These are phyloP conservation scores for Cynopterus sphinx DNA, from an alignment of 2,797 vertebrate genomes.

Conservation along the genomic window DNA sequence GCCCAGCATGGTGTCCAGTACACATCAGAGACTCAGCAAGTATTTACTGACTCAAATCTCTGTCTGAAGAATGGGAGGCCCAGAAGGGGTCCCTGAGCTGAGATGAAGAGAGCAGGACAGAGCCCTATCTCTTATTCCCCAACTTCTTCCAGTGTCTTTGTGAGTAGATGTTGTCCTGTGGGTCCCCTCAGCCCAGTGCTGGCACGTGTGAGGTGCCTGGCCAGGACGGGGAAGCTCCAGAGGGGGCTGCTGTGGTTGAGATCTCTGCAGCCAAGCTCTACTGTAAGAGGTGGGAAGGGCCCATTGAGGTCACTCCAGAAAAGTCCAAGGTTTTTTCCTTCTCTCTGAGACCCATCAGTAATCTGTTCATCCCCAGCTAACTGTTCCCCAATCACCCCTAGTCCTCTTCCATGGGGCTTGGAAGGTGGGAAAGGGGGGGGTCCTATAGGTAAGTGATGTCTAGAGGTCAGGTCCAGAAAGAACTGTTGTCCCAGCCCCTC, in stretches of 20 bases:
- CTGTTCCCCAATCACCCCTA: not conserved
- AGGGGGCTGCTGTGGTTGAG: not conserved
- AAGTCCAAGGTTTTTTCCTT: not conserved
- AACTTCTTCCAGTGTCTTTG: not conserved
- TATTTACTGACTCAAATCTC: not conserved
- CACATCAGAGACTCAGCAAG: not conserved
- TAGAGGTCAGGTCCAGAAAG: slow-evolving; percentile 3
- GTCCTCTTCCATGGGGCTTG: not conserved
- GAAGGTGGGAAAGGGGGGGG: not conserved
- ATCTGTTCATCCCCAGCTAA: not conserved
- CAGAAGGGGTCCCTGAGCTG: not conserved
- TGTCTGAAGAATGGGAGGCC: not conserved
- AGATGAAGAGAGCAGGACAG: not conserved
- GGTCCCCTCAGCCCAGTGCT: not conserved
- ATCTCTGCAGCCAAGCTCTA: not conserved
- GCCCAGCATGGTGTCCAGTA: not conserved
- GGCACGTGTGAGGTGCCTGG: not conserved
- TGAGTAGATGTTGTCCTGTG: not conserved
- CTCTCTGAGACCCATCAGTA: not conserved
- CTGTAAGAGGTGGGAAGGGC: not conserved
- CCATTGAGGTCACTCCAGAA: not conserved
- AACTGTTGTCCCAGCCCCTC: not conserved
- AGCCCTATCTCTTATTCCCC: not conserved
- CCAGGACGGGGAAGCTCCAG: not conserved
- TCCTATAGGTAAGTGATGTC: not conserved